Base-by-base conservation (phyloP, 2,888 invertebrate genomes). In the Lasioglossum morio region DNA sequence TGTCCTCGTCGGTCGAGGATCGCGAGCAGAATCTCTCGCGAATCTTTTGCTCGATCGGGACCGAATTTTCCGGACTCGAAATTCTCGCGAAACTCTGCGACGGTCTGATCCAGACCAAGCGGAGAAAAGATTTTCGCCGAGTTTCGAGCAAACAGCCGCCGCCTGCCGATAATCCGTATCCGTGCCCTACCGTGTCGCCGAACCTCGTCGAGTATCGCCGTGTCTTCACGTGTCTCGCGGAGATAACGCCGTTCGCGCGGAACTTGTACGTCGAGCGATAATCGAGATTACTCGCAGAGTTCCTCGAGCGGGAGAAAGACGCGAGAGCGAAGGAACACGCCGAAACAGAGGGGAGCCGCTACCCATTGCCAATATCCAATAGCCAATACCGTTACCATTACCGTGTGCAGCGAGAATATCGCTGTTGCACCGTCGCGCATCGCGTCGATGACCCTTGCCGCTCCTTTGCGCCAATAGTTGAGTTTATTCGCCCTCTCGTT, bases 361-460 rank as follows among this genome's bases (percentile, higher is more conserved):
- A 57, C 37, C 74, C 73, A 79, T 53, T 46, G 74, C n/a, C 40
- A 48, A 57, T 57, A n/a, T 10, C 40, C 70, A 57, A 80, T 70
- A 27, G 57, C 81, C 75, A 30, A 70, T 81, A 82, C 82, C 82
- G 82, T 81, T 81, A 82, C 82, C 82, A 81, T 81, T 81, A 81
- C 74, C 82, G 72, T 12, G 57, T 84, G 83, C 63, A 81, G 75
- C 76, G 78, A 60, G 72, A 78, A 81, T 82, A 89, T 87, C 87
- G 81, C 77, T 87, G 80, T 86, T 87, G 87, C 89, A 87, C 87
- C 88, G 90, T 53, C 48, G 90, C 89, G 87, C 84, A 80, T 79
- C 84, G 82, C 82, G 81, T 88, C 72, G 86, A 81, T 89, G 84
- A 53, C 48, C 48, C 48, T 53, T 23, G 48, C 48, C 48, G 48